Evolutionary conservation across 2,113 vertebrate genomes (phyloP).

Genomic region (Scophthalmus maximus): DNA sequence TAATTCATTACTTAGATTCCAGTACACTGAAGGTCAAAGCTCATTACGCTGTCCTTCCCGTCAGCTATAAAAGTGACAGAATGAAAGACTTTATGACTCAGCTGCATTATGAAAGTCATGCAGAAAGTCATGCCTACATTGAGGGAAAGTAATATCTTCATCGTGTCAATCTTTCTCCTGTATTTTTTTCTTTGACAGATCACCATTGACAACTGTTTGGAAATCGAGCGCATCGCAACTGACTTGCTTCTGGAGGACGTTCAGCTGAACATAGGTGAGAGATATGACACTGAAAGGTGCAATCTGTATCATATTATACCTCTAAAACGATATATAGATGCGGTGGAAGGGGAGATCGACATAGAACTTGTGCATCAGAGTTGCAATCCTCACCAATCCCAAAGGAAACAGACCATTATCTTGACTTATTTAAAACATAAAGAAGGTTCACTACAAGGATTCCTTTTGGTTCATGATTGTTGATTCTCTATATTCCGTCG

Average conservation of each 20-base stretch:
- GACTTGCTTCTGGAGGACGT: constrained; percentile 82
- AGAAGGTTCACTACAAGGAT: too few species aligned
- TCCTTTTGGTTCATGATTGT: too few species aligned
- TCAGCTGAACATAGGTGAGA: constrained; percentile 74
- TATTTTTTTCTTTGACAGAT: constrained; percentile 68
- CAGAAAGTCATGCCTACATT: too few species aligned
- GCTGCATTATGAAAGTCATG: background rate
- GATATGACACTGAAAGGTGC: too few species aligned
- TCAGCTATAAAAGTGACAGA: background rate
- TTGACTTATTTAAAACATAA: too few species aligned
- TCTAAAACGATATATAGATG: too few species aligned
- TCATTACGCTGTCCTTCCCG: constrained; percentile 4
- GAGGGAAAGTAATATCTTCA: background rate
- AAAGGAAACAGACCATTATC: too few species aligned
- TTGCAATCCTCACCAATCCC: too few species aligned
- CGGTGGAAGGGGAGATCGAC: too few species aligned
- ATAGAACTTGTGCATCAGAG: too few species aligned
- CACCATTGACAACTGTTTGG: constrained; percentile 85
- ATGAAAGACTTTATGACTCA: background rate
- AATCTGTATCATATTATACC: too few species aligned
- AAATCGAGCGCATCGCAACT: constrained; percentile 82
- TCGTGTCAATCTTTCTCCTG: background rate
- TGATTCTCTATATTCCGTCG: background rate
- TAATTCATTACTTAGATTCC: background rate
- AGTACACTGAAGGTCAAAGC: background rate